Conservation (phyloP, 1,140 invertebrate species). For the Chrysomallon squamiferum region DNA sequence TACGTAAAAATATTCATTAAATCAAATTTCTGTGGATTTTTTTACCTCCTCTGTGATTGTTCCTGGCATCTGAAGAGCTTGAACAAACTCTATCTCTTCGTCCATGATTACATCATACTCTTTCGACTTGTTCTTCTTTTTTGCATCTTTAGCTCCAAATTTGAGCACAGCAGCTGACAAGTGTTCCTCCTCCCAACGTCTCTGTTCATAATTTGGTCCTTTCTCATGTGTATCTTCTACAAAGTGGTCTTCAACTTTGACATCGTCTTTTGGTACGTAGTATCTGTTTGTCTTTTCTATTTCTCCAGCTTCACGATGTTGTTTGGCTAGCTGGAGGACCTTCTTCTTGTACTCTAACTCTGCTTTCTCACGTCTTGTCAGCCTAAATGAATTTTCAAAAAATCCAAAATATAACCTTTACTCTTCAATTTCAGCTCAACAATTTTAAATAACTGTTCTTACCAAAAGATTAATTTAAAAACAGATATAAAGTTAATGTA, state of each 20-base stretch:
- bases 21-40: too few species aligned
- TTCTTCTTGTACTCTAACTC: conserved; percentile 92
- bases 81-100: conserved; percentile 96
- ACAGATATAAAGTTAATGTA: too few species aligned
- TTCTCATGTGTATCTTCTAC: conserved; percentile 90
- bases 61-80: conserved; percentile 90
- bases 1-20: too few species aligned
- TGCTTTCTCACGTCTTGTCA: conserved; percentile 84
- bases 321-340: conserved; percentile 87
- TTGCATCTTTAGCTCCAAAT: conserved; percentile 92
- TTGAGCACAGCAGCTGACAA: conserved; percentile 89
- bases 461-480: too few species aligned
- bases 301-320: conserved; percentile 93
- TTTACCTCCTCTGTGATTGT: conserved; percentile 66
- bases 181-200: conserved; percentile 98
- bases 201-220: conserved; percentile 90
- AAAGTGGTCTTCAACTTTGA: conserved; percentile 73
- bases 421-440: too few species aligned
- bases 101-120: conserved; percentile 94
- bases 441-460: too few species aligned
- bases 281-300: conserved; percentile 92
- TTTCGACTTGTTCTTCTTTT: conserved; percentile 68
- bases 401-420: too few species aligned
- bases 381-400: too few species aligned
- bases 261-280: conserved; percentile 84